phyloP scores from a whole-genome alignment of 2,888 invertebrate species.

The Agrochola litura region DNA sequence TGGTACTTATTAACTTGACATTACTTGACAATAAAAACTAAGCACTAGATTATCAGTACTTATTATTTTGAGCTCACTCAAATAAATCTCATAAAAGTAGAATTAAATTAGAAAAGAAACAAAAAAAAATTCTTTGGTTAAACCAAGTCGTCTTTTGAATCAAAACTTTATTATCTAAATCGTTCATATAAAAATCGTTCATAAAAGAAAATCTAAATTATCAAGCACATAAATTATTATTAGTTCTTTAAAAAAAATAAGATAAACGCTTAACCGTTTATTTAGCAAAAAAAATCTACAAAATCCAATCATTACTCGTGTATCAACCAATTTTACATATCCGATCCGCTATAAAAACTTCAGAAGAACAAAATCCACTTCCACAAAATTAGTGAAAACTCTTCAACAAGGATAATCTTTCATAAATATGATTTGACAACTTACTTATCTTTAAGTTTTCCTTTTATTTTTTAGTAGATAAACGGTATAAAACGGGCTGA shows the following conservation, averaged over 20 bases:
- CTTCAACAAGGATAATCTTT: slow-evolving; percentile 45
- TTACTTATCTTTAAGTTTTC: slow-evolving; percentile 20
- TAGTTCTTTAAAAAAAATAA: too few relatives aligned
- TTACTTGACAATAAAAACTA: neutral
- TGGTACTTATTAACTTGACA: too few relatives aligned
- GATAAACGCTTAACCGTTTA: neutral
- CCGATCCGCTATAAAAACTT: slow-evolving; percentile 39
- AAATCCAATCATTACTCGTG: slow-evolving; percentile 16
- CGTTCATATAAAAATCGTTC: neutral
- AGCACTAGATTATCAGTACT: neutral
- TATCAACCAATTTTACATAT: slow-evolving; percentile 31
- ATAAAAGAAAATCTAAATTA: too few relatives aligned
- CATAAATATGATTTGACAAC: slow-evolving; percentile 45
- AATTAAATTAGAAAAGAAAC: neutral
- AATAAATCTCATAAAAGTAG: neutral
- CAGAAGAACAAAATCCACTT: slow-evolving; percentile 26
- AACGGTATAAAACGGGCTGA: neutral
- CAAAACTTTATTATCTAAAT: neutral
- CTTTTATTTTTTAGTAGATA: slow-evolving; percentile 12
- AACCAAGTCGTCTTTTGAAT: too few relatives aligned
- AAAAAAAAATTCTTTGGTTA: too few relatives aligned
- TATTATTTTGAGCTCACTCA: neutral
- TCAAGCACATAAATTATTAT: too few relatives aligned
- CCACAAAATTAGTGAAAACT: slow-evolving; percentile 35
- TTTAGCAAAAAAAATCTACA: neutral